These are phyloP conservation scores for Urophycis tenuis DNA, from an alignment of 2,797 vertebrate species.

Conservation along the genomic window DNA sequence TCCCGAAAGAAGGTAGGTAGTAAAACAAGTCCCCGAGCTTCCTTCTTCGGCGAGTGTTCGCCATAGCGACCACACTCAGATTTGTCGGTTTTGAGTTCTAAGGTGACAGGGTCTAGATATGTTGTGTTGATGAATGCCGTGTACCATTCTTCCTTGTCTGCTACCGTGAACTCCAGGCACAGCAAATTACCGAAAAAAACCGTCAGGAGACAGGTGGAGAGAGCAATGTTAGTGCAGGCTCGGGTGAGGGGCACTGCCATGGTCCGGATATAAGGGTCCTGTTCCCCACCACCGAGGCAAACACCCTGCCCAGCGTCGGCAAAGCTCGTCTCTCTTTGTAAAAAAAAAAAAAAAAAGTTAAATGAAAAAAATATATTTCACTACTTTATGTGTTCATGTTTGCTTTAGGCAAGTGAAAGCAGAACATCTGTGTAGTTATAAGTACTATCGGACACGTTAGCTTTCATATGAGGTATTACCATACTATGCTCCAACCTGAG, in stretches of 20 bases:
- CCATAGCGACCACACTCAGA: conserved; percentile 94
- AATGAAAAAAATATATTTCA: neutral
- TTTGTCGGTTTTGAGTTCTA: conserved; percentile 80
- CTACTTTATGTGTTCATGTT: neutral
- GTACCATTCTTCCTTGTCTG: conserved; percentile 99
- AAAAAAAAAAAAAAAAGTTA: neutral
- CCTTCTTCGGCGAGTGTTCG: conserved; percentile 91
- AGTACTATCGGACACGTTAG: neutral
- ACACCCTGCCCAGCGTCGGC: neutral
- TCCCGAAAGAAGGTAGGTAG: conserved; percentile 74
- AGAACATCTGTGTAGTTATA: neutral
- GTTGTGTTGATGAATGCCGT: conserved; percentile 97
- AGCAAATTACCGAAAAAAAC: conserved; percentile 94
- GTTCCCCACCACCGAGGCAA: neutral
- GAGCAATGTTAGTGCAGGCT: conserved; percentile 91
- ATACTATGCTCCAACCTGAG: neutral
- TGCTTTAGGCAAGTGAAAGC: neutral
- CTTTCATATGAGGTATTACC: neutral
- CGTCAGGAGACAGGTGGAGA: conserved; percentile 95
- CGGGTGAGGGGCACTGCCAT: conserved; percentile 86
- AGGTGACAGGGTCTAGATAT: conserved; percentile 79
- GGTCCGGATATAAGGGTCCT: conserved; percentile 37
- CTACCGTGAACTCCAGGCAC: conserved; percentile 94
- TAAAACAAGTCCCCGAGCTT: conserved; percentile 81
- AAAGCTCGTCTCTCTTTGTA: neutral